Conservation (phyloP, 2,888 invertebrate genomes). For the Drosophila ustulata region DNA sequence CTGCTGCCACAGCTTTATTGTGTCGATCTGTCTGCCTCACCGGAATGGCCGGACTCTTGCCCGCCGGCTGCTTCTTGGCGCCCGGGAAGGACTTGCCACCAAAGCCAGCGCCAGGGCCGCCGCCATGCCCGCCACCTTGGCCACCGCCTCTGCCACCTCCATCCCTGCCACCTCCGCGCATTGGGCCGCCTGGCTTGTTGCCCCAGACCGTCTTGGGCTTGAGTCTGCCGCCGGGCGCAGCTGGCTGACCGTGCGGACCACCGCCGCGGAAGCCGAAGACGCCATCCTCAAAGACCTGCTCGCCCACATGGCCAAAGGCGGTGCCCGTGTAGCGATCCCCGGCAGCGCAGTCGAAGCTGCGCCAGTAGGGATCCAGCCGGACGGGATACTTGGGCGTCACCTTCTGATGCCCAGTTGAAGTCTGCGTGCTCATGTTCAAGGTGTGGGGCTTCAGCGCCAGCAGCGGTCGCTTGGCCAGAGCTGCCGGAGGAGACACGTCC, state of each 20-base stretch:
- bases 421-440: conserved; percentile 87
- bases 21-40: conserved; percentile 41
- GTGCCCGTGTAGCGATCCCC: conserved; percentile 64
- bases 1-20: conserved; percentile 12
- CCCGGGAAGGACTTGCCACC: conserved; percentile 37
- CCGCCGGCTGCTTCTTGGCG: conserved; percentile 19
- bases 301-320: conserved; percentile 45
- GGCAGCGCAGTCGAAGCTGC: conserved; percentile 72
- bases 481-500: conserved; percentile 89
- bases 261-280: conserved; percentile 58
- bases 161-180: conserved; percentile 22
- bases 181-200: conserved; percentile 21
- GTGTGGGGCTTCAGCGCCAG: conserved; percentile 85
- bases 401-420: conserved; percentile 85
- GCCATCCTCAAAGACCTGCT: conserved; percentile 62
- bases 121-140: conserved; percentile 16
- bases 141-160: conserved; percentile 18
- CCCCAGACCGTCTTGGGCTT: conserved; percentile 26
- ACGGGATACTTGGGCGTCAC: conserved; percentile 57
- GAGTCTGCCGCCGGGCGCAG: neutral
- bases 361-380: conserved; percentile 63
- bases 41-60: conserved; percentile 31
- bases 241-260: conserved; percentile 43
- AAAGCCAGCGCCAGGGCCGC: conserved; percentile 5
- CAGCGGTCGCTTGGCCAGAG: conserved; percentile 86